These are phyloP conservation scores for Ophonus ardosiacus DNA, from an alignment of 2,888 invertebrate species.

Conservation along the genomic window DNA sequence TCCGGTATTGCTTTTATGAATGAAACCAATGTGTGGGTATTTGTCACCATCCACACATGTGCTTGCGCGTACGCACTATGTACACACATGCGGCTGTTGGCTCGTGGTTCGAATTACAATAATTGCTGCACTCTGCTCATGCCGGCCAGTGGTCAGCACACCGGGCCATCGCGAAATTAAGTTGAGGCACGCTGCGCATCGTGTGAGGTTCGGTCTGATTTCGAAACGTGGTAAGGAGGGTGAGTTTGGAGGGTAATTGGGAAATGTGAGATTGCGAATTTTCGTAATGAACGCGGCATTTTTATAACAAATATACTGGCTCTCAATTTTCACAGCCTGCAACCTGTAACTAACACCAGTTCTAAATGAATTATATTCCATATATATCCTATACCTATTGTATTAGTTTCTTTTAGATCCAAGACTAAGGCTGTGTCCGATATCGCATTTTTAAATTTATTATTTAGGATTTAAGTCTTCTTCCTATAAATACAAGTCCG, in stretches of 20 bases:
- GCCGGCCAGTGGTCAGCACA: background rate
- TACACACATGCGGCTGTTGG: background rate
- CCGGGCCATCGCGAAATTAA: slow-evolving; percentile 36
- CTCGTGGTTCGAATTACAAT: slow-evolving; percentile 33
- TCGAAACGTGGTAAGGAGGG: background rate
- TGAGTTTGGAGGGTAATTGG: background rate
- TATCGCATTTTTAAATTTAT: no score
- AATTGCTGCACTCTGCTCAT: slow-evolving; percentile 8
- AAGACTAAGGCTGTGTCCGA: no score
- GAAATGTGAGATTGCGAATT: background rate
- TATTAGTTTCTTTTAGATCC: no score
- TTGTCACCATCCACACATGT: slow-evolving; percentile 12
- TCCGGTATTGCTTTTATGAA: background rate
- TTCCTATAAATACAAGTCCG: no score
- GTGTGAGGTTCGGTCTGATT: slow-evolving; percentile 38
- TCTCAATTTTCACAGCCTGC: no score
- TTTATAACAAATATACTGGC: no score
- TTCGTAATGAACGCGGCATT: no score
- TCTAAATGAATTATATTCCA: no score
- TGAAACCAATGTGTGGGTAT: background rate
- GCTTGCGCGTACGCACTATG: background rate
- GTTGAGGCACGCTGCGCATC: slow-evolving; percentile 13
- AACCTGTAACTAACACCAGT: no score
- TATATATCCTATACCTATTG: no score
- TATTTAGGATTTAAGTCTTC: no score